Evolutionary conservation across 2,888 invertebrate species (phyloP), one percentile per base, ranked within the genome.

Genomic region (Auanema freiburgensis): DNA sequence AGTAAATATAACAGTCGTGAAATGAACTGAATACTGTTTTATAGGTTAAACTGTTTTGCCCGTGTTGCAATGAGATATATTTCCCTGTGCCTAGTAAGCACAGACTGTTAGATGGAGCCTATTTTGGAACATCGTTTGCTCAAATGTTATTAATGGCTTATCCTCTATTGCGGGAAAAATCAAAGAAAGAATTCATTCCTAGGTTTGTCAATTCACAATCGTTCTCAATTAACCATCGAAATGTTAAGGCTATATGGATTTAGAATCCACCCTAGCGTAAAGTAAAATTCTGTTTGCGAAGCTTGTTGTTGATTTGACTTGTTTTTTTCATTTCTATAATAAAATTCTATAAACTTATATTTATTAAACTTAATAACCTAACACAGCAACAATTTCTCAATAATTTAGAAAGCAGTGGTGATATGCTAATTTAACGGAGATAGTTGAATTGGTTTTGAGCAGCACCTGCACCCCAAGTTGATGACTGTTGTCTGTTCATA

Each of bases 401-500:
- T 46, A 21, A 21, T 5, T 18, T 21, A 21, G 16, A 46, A 46
- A 16, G 21, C 46, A 46, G 10, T 46, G 46, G 21, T 46, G 21
- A 16, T 21, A 16, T 46, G 21, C 46, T 46, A 46, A 16, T 18
- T 16, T 46, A 16, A 18, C 16, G 57, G 40, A 56, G 62, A 57
- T 57, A 62, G 51, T 57, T 57, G 11, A 23, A 44, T 41, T 57
- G 50, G 21, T 62, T 56, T 16, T 11, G 14, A 6, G 62, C 33
- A 23, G 57, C 10, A 14, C 49, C 59, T n/a, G 51, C 59, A 53
- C 55, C 46, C 64, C 65, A 69, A 59, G 65, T 88, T 4, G 66
- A 63, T 18, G 68, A 63, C 50, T 73, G 73, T 55, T 97, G 97
- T 85, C 96, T 95, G 69, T 91, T 93, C 56, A 96, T 96, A 25